Conservation (phyloP, 2,113 vertebrate genomes). For the Apus apus region DNA sequence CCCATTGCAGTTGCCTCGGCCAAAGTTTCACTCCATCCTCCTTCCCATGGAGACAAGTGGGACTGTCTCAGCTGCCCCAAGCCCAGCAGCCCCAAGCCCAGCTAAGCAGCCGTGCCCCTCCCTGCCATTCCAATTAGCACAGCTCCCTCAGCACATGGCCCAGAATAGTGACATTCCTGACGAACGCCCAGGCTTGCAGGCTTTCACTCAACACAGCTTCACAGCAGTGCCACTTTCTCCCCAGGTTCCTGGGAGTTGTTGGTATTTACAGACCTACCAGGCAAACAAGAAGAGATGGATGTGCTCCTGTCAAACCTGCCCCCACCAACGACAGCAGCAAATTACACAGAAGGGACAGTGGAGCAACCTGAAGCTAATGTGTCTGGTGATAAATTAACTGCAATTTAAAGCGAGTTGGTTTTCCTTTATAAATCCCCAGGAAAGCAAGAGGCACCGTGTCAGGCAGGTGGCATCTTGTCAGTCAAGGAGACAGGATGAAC, state of each 20-base stretch:
- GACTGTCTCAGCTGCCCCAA: neutral
- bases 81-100: neutral
- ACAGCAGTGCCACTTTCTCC: neutral
- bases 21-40: neutral
- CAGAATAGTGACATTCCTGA: neutral
- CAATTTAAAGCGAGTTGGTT: neutral
- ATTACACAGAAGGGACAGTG: neutral
- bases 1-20: neutral
- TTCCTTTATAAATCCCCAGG: neutral
- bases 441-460: neutral
- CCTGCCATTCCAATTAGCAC: neutral
- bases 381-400: neutral
- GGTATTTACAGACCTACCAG: neutral
- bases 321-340: neutral
- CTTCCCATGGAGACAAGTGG: neutral
- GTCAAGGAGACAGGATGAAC: neutral
- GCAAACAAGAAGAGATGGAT: neutral
- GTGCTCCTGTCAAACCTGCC: neutral
- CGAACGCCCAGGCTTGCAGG: neutral
- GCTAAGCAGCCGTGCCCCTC: neutral
- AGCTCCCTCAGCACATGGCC: neutral
- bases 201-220: neutral
- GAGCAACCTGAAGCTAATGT: neutral
- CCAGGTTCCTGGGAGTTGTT: neutral
- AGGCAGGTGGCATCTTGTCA: neutral